Percentiles rank a stretch among this genome's conserved stretches.
These are phyloP conservation scores for Limanda limanda DNA, from an alignment of 2,113 vertebrate species.

Conservation along the genomic window DNA sequence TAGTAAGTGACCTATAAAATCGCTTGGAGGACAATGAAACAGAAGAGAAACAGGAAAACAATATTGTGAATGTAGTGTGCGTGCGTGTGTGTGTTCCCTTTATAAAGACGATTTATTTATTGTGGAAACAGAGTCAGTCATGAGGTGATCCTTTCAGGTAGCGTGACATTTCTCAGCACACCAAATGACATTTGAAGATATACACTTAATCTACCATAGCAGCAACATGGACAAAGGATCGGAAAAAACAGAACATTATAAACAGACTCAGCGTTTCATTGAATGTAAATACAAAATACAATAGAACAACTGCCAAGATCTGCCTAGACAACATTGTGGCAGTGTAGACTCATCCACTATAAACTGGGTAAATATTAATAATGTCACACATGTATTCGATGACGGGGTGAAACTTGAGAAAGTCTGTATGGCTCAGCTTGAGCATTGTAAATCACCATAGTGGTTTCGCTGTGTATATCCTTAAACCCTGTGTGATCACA, in stretches of 20 bases:
- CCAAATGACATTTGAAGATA: neutral
- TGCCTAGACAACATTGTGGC: neutral
- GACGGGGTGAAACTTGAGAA: neutral
- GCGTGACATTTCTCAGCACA: neutral
- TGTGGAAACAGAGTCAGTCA: neutral
- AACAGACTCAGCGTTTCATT: neutral
- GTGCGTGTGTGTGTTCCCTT: neutral
- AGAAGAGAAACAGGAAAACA: neutral
- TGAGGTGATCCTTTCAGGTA: no score
- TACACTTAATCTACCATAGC: neutral
- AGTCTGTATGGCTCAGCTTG: neutral
- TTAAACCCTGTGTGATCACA: constrained; percentile 23
- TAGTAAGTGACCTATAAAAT: no score
- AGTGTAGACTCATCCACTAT: neutral
- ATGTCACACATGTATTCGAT: neutral
- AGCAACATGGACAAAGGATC: neutral
- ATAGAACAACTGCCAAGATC: neutral
- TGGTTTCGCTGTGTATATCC: neutral
- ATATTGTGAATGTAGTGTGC: neutral
- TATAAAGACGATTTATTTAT: neutral
- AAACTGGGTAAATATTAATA: neutral
- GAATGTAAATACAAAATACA: neutral
- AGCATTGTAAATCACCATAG: neutral
- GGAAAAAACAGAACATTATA: neutral
- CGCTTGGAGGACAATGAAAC: neutral